Conservation (phyloP, 2,113 vertebrate species). For the Electrona antarctica region DNA sequence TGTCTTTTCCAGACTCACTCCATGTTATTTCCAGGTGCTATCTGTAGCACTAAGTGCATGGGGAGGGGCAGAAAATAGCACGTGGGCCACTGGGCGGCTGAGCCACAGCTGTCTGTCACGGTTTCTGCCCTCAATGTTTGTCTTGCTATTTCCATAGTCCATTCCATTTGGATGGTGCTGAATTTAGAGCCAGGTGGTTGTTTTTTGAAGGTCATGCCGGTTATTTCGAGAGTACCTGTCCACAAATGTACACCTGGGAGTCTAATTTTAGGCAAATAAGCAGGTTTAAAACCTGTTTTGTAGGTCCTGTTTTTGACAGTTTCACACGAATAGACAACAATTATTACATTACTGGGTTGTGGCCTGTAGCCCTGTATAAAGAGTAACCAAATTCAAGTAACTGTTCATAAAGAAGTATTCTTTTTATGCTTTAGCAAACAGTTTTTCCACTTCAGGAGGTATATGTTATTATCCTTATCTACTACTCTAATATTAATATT, state of each 20-base stretch:
- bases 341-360: constrained; percentile 1
- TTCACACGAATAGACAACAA: constrained; percentile 6
- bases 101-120: constrained; percentile 56
- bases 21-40: constrained; percentile 48
- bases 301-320: not conserved
- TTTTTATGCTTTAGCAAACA: not conserved
- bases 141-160: constrained; percentile 69
- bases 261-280: constrained; percentile 34
- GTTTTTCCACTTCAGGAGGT: not conserved
- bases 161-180: constrained; percentile 51
- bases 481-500: not conserved
- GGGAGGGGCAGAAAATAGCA: constrained; percentile 45
- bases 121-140: constrained; percentile 70
- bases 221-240: constrained; percentile 46
- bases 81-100: constrained; percentile 15
- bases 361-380: not conserved
- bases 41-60: constrained; percentile 14
- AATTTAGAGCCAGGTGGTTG: constrained; percentile 62
- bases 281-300: constrained; percentile 9
- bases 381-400: constrained; percentile 18
- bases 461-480: not conserved
- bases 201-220: constrained; percentile 46
- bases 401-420: constrained; percentile 34
- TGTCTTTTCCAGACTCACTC: constrained; percentile 24
- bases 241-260: constrained; percentile 35